Evolutionary conservation across 2,888 invertebrate genomes (phyloP), one percentile per base, ranked within the genome.

Genomic region (Oxycera nigricornis): DNA sequence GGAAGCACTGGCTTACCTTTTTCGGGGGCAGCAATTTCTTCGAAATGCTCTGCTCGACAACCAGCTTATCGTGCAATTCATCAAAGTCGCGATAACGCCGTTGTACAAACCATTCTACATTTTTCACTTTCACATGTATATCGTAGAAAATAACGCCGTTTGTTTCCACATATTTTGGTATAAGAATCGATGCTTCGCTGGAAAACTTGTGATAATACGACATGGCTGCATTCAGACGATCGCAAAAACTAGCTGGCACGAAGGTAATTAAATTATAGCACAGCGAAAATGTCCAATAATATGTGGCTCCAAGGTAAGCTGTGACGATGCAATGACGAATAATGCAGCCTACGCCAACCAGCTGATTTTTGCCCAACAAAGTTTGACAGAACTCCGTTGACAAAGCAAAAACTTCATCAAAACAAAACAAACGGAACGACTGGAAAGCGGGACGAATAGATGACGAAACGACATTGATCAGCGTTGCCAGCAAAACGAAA

Each of bases 21-120:
- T 98, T 98, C 0, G 96, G 96, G 11, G 98, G 98, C 17, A 98
- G 86, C 75, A 95, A 87, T 80, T 94, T 94, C 82, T 93, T 94
- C 6, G 93, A 90, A 2, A 95, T 90, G 68, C 93, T 93, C 84
- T 94, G 92, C 80, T 94, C 92, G 2, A 88, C 83, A 0, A 94
- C 91, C n/a, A 97, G 87, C 81, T 90, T 91, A 72, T 94, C 93
- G 83, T 97, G 94, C 14, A 97, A 88, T 73, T 94, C 93, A 78
- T 90, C 91, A 85, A 97, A 98, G 80, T 97, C 95, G 82, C 90
- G 94, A 87, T 96, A 98, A 78, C 97, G 90, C 20, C 83, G 4
- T 80, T 90, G 90, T 7, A 97, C 92, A 78, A 88, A 90, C 98
- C 97, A 98, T 76, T 89, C 88, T 75, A 92, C 88, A 76, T 89